These are phyloP conservation scores for Epinephelus awoara DNA, from an alignment of 2,797 vertebrate species.

Conservation along the genomic window DNA sequence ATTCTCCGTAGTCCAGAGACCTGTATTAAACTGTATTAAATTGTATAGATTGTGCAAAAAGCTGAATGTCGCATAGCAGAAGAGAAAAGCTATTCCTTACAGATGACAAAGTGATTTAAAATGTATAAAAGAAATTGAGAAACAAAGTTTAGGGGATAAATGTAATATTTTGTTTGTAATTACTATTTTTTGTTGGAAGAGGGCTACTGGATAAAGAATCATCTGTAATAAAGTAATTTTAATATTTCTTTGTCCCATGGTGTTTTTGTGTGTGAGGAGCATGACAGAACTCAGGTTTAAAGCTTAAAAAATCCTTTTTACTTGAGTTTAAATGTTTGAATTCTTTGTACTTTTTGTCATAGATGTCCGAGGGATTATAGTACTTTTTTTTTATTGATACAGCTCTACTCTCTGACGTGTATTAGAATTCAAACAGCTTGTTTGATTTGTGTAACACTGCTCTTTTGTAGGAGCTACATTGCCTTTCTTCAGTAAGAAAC, in stretches of 20 bases:
- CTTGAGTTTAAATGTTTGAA: neutral
- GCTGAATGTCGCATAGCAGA: constrained; percentile 91
- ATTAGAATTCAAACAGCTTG: neutral
- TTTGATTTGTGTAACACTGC: neutral
- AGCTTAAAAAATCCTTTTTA: neutral
- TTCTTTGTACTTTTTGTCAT: neutral
- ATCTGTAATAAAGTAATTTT: constrained; percentile 99
- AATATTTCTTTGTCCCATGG: constrained; percentile 86
- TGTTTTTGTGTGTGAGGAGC: constrained; percentile 31
- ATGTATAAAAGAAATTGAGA: constrained; percentile 84
- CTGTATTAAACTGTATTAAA: constrained; percentile 99
- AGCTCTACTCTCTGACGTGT: neutral
- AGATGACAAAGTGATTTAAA: constrained; percentile 86
- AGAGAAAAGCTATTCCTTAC: constrained; percentile 82
- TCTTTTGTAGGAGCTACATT: neutral
- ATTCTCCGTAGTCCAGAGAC: constrained; percentile 90
- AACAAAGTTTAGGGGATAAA: constrained; percentile 90
- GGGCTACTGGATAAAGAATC: constrained; percentile 98
- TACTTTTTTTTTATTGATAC: neutral
- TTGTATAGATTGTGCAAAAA: constrained; percentile 98
- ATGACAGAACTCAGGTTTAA: neutral
- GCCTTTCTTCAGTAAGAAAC: neutral
- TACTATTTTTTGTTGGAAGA: constrained; percentile 97
- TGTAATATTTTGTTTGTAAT: constrained; percentile 99
- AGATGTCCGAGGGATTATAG: neutral